Evolutionary conservation across 2,797 vertebrate genomes (phyloP), one percentile per base, ranked within the genome.

Genomic region (Hipposideros larvatus): DNA sequence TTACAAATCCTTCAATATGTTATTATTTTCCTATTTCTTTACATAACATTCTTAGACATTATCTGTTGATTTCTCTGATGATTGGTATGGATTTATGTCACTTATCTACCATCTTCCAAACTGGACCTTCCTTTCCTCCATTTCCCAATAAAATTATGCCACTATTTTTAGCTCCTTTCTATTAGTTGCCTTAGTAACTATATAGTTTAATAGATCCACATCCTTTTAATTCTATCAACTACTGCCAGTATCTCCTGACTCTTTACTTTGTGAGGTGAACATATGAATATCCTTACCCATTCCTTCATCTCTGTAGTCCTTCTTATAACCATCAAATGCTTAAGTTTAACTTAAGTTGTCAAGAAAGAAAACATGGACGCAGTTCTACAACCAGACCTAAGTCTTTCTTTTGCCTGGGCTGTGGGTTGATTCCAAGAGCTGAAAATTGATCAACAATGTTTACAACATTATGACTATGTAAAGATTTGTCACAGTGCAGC

Each of bases 21-120:
- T 96, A 63, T 79, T 87, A 51, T 48, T 74, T 93, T 59, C 51
- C n/a, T 87, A 43, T 87, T 86, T 94, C 34, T 91, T 61, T 68
- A 21, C 28, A 59, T 46, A 82, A 63, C 28, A 70, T 14, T 48
- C 87, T 65, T 82, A 71, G 37, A 51, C 15, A 59, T 80, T 26
- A n/a, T 78, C 37, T 79, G 37, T 66, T 70, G n/a, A 82, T 68
- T 88, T 85, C 43, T 70, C 22, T 80, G 24, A 57, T 46, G n/a
- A 21, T 80, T 18, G 43, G 28, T 80, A 34, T 53, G 34, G 37
- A 80, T 80, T 80, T 75, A 84, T 55, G 28, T 78, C 26, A 74
- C 19, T 57, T 37, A 13, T 74, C 28, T 61, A 92, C 28, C 31
- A 78, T 63, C 51, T 43, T 78, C 48, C 57, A 77, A 65, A 74